Conservation (phyloP, 2,113 vertebrate species). For the Nycticorax nycticorax region DNA sequence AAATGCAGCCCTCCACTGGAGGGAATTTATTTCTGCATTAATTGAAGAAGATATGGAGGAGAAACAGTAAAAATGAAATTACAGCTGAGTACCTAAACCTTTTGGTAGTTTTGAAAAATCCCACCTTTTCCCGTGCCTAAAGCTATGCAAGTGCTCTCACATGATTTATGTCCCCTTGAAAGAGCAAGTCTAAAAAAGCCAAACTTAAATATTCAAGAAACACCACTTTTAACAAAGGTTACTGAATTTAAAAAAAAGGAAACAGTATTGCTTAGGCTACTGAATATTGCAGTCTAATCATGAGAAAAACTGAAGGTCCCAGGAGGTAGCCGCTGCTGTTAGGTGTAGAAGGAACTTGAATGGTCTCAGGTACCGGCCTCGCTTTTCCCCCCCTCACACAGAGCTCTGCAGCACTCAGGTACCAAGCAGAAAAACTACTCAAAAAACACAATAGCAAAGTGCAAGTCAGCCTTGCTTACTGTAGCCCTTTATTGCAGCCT, state of each 20-base stretch:
- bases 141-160: not conserved
- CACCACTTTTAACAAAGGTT: not conserved
- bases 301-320: not conserved
- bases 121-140: not conserved
- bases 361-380: fast-evolving
- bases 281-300: not conserved
- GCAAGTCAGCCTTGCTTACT: not conserved
- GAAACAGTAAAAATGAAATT: not conserved
- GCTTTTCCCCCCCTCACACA: not conserved
- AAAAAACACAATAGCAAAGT: not conserved
- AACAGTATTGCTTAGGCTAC: not conserved
- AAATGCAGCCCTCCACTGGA: not conserved
- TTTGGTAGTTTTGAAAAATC: not conserved
- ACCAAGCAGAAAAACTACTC: not conserved
- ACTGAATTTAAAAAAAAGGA: not conserved
- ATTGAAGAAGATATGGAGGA: not conserved
- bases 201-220: not conserved
- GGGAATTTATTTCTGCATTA: not conserved
- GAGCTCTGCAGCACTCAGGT: not conserved
- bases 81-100: not conserved
- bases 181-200: not conserved
- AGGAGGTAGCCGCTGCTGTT: not conserved
- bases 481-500: not conserved
- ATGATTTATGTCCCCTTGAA: not conserved
- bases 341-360: not conserved